These are phyloP conservation scores for Actinia equina DNA, from an alignment of 64 coral and sea anemone species.

Conservation along the genomic window DNA sequence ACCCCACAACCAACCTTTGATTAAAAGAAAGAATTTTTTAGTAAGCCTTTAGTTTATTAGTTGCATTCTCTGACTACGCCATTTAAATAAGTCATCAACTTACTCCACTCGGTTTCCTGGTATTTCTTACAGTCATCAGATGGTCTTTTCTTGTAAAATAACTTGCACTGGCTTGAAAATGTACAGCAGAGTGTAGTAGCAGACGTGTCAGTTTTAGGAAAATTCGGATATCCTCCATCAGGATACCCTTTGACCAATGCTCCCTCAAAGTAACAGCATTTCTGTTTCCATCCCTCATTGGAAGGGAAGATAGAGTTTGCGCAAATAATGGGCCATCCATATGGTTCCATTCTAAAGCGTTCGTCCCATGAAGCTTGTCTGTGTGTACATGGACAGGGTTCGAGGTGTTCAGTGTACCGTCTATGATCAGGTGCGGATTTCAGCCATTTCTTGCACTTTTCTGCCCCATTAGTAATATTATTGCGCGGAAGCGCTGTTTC, in stretches of 20 bases:
- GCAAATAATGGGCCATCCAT: constrained; percentile 10
- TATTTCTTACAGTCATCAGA: constrained; percentile 29
- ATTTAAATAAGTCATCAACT: not conserved
- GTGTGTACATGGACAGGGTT: constrained; percentile 39
- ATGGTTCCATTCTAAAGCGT: not conserved
- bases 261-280: constrained; percentile 36
- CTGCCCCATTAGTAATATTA: no score
- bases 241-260: constrained; percentile 26
- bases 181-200: constrained; percentile 8
- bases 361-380: constrained; percentile 25
- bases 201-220: not conserved
- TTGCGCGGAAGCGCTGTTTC: not conserved
- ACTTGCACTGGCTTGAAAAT: not conserved
- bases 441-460: not conserved
- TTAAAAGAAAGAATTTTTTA: no score
- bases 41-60: no score
- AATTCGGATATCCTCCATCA: constrained; percentile 9
- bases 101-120: not conserved
- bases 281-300: not conserved
- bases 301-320: not conserved
- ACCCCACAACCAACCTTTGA: constrained; percentile 35
- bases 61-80: no score
- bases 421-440: not conserved
- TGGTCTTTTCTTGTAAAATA: constrained; percentile 29
- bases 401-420: not conserved